Evolutionary conservation across 2,797 vertebrate species (phyloP).

Genomic region (Clarias fuscus): DNA sequence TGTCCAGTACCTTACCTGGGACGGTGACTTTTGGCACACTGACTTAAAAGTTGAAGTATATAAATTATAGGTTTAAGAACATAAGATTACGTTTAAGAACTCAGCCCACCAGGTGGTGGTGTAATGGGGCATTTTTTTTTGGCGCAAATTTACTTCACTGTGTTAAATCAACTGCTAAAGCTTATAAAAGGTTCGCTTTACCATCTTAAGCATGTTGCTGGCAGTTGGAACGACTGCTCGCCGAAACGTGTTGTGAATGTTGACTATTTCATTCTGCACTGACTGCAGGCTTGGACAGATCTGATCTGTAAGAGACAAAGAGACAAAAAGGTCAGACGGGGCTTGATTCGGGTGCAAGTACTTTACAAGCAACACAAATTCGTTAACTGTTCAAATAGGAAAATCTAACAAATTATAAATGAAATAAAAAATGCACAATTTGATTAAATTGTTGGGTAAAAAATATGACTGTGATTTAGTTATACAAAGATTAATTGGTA

Average conservation of each 20-base stretch:
- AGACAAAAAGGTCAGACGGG: not conserved
- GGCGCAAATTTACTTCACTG: not conserved
- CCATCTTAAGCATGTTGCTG: constrained; percentile 74
- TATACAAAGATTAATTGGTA: not conserved
- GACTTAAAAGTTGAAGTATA: too few species aligned
- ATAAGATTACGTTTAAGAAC: too few species aligned
- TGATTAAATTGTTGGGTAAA: not conserved
- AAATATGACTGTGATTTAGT: not conserved
- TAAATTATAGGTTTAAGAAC: too few species aligned
- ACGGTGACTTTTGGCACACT: too few species aligned
- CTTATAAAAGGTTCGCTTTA: constrained; percentile 29
- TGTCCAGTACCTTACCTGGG: too few species aligned
- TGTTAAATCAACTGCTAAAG: not conserved
- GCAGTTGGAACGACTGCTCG: constrained; percentile 63
- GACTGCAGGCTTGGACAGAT: constrained; percentile 55
- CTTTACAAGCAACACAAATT: not conserved
- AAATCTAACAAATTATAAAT: not conserved
- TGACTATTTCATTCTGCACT: constrained; percentile 67
- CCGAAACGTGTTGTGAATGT: constrained; percentile 67
- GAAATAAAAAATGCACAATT: not conserved
- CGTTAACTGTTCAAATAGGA: too few species aligned
- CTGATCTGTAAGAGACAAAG: constrained; percentile 45
- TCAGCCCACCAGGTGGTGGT: too few species aligned
- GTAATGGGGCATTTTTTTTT: too few species aligned
- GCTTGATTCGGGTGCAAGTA: not conserved